These are phyloP conservation scores for Acrocephalus arundinaceus DNA, from an alignment of 2,113 vertebrate genomes.

Conservation along the genomic window DNA sequence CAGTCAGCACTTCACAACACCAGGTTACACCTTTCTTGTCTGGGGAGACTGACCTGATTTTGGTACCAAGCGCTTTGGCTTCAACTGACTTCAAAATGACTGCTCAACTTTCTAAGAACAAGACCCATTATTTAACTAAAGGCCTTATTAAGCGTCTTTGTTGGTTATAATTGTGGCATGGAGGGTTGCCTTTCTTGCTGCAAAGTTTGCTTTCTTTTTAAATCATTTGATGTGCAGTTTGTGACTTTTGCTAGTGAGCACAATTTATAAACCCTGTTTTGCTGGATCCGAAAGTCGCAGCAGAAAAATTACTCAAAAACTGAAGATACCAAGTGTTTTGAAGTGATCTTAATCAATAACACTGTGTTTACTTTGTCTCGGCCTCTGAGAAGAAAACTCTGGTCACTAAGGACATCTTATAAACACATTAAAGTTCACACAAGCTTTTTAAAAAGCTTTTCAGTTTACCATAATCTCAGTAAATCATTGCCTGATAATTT, in stretches of 20 bases:
- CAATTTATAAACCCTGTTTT: background rate
- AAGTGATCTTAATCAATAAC: conserved; percentile 45
- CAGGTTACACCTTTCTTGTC: background rate
- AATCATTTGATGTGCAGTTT: background rate
- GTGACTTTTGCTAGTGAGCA: background rate
- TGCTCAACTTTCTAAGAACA: background rate
- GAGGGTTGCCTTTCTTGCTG: background rate
- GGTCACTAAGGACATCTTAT: conserved; percentile 14
- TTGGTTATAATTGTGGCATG: background rate
- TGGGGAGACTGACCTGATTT: background rate
- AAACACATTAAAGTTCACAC: conserved; percentile 27
- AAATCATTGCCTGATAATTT: conserved; percentile 29
- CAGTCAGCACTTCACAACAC: background rate
- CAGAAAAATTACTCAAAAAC: background rate
- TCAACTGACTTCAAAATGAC: background rate
- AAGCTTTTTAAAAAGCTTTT: conserved; percentile 7
- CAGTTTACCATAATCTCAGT: background rate
- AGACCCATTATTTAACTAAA: background rate
- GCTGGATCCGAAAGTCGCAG: background rate
- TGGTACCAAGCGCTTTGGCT: background rate
- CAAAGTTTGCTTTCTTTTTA: background rate
- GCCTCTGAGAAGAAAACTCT: background rate
- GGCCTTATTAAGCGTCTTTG: background rate
- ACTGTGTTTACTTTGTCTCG: conserved; percentile 39
- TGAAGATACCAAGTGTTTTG: conserved; percentile 18